Percentiles rank a stretch among this genome's conserved stretches.
These are phyloP conservation scores for Anguilla pacifica DNA, from an alignment of 2,797 vertebrate genomes.

Conservation along the genomic window DNA sequence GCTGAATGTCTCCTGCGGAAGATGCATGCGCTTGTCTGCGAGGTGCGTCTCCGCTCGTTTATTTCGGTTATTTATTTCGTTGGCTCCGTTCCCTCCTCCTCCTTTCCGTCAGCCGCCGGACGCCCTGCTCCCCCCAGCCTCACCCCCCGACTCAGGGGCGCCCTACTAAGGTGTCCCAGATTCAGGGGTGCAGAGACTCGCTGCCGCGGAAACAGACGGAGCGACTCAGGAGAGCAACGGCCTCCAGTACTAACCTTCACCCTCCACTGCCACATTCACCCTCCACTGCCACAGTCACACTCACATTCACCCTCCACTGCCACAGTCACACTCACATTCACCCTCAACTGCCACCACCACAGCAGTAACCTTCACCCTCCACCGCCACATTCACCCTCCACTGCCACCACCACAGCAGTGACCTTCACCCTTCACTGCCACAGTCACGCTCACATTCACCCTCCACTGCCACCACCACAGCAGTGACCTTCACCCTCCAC, in stretches of 20 bases:
- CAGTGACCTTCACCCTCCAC: no score
- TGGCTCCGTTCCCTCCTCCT: neutral
- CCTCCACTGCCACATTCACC: neutral
- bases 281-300: no score
- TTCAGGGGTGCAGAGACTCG: neutral
- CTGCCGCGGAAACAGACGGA: neutral
- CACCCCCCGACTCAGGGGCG: neutral
- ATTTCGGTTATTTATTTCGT: neutral
- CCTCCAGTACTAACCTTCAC: slow-evolving; percentile 1
- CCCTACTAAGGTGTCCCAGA: slow-evolving; percentile 14
- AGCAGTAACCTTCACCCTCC: no score
- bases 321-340: no score
- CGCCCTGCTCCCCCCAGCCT: neutral
- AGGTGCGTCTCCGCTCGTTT: neutral
- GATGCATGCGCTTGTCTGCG: neutral
- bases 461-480: no score
- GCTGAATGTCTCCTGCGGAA: neutral
- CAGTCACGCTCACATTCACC: no score
- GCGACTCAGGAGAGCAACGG: neutral
- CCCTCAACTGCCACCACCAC: no score
- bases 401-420: no score
- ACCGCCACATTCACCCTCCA: no score
- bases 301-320: neutral
- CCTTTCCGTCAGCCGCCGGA: neutral
- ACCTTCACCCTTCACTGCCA: neutral